Conservation (phyloP, 2,888 invertebrate genomes). For the Zygothrica quintamaculata region DNA sequence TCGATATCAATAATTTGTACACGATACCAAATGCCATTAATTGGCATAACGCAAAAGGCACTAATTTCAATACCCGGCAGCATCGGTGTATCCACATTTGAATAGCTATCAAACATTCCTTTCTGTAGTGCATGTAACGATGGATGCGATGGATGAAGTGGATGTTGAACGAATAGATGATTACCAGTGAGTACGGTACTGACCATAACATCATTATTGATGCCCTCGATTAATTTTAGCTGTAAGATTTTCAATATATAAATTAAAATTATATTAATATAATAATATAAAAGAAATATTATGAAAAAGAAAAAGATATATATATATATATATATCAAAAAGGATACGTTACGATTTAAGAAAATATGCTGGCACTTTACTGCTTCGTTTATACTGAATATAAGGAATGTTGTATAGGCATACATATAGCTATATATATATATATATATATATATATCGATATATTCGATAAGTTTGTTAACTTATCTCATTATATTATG, state of each 20-base stretch:
- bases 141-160: constrained; percentile 96
- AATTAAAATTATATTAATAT: constrained; percentile 6
- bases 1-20: constrained; percentile 91
- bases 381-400: too few species aligned
- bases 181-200: constrained; percentile 94
- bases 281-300: too few species aligned
- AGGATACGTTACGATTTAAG: too few species aligned
- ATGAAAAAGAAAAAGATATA: too few species aligned
- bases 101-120: constrained; percentile 93
- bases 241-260: too few species aligned
- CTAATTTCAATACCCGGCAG: constrained; percentile 91
- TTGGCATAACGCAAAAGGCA: constrained; percentile 94
- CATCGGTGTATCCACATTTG: constrained; percentile 90
- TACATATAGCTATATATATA: too few species aligned
- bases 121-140: constrained; percentile 91
- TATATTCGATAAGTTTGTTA: too few species aligned
- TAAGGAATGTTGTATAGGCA: too few species aligned
- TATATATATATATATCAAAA: too few species aligned
- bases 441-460: too few species aligned
- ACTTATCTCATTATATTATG: too few species aligned
- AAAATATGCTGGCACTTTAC: too few species aligned
- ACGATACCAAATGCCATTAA: constrained; percentile 93
- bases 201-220: constrained; percentile 96
- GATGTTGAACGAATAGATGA: constrained; percentile 97
- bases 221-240: constrained; percentile 94